These are phyloP conservation scores for Merodon equestris DNA, from an alignment of 2,888 invertebrate species.

Conservation along the genomic window DNA sequence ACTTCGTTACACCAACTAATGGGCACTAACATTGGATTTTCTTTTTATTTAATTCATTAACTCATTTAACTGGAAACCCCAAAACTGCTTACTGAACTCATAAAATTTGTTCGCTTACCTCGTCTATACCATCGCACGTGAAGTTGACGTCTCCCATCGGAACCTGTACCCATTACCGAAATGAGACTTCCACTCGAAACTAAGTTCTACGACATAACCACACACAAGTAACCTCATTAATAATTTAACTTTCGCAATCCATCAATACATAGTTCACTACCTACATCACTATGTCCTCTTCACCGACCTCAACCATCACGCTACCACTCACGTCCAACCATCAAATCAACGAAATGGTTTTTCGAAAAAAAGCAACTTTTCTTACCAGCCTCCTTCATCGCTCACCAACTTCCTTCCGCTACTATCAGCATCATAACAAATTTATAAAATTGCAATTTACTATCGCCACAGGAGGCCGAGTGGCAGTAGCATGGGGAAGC, in stretches of 20 bases:
- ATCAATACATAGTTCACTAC: constrained; percentile 51
- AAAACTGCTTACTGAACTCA: too few species aligned
- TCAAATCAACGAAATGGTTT: constrained; percentile 67
- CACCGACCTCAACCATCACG: constrained; percentile 10
- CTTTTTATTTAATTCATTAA: too few species aligned
- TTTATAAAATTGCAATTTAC: constrained; percentile 68
- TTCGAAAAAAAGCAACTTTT: constrained; percentile 24
- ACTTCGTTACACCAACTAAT: too few species aligned
- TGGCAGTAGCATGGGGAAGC: constrained; percentile 24
- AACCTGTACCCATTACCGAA: constrained; percentile 44
- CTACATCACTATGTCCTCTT: constrained; percentile 42
- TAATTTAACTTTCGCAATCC: constrained; percentile 62
- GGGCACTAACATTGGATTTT: too few species aligned
- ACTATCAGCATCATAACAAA: constrained; percentile 62
- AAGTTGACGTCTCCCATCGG: background rate
- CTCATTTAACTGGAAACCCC: too few species aligned
- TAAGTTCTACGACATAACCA: constrained; percentile 15
- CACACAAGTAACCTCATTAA: constrained; percentile 47
- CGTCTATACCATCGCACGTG: too few species aligned
- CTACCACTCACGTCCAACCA: constrained; percentile 40
- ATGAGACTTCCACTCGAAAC: constrained; percentile 40
- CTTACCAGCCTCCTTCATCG: background rate
- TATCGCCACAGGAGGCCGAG: constrained; percentile 43
- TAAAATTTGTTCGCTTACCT: too few species aligned
- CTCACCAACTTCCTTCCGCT: constrained; percentile 16